phyloP scores from a whole-genome alignment of 2,113 vertebrate genomes.

The Chroicocephalus ridibundus region DNA sequence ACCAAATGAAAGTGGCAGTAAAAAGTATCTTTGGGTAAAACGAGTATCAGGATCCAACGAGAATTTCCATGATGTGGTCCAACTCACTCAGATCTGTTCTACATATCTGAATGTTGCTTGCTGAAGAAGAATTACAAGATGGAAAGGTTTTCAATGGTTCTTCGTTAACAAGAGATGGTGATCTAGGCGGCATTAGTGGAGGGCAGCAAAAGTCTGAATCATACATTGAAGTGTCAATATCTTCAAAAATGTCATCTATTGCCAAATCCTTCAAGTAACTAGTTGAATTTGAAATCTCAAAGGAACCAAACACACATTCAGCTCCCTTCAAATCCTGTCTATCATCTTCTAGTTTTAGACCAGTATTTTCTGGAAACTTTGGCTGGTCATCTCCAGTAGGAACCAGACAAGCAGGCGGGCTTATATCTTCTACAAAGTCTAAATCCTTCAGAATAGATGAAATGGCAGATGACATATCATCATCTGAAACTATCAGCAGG shows the following conservation, averaged over 20 bases:
- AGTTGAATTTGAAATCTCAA: slow-evolving; percentile 81
- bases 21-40: slow-evolving; percentile 68
- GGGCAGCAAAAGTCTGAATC: slow-evolving; percentile 82
- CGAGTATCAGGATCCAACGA: slow-evolving; percentile 79
- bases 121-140: slow-evolving; percentile 71
- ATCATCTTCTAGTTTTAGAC: slow-evolving; percentile 51
- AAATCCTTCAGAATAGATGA: slow-evolving; percentile 75
- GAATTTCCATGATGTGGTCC: slow-evolving; percentile 90
- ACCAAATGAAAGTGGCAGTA: slow-evolving; percentile 52
- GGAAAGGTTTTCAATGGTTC: slow-evolving; percentile 76
- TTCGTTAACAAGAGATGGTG: slow-evolving; percentile 61
- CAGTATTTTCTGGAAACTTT: slow-evolving; percentile 55
- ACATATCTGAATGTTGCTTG: slow-evolving; percentile 77
- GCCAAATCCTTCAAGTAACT: slow-evolving; percentile 86
- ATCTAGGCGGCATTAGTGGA: slow-evolving; percentile 61
- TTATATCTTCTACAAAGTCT: slow-evolving; percentile 72
- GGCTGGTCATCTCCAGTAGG: slow-evolving; percentile 66
- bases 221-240: slow-evolving; percentile 89
- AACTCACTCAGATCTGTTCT: slow-evolving; percentile 84
- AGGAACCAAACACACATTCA: slow-evolving; percentile 71
- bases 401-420: slow-evolving; percentile 67
- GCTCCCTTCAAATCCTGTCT: slow-evolving; percentile 65
- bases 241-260: slow-evolving; percentile 87
- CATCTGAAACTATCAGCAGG: slow-evolving; percentile 73
- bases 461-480: slow-evolving; percentile 72